Conservation (phyloP, 2,797 vertebrate genomes). For the Myiotriccus ornatus region DNA sequence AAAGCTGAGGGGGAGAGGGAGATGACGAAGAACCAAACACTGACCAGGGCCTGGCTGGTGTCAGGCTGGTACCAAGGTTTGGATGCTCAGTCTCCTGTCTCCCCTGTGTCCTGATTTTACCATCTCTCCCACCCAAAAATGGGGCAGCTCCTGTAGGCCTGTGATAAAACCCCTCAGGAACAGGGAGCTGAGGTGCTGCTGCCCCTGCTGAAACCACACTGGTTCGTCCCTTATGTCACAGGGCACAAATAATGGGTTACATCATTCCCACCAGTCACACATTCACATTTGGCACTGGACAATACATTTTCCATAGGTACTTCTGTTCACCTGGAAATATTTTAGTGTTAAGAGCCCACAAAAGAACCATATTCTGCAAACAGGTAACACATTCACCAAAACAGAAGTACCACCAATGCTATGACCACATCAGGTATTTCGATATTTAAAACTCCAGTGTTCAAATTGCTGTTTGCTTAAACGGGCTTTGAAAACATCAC, state of each 20-base stretch:
- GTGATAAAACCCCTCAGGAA: background rate
- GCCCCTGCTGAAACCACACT: background rate
- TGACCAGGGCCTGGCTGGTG: rapidly evolving
- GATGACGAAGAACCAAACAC: background rate
- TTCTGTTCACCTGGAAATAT: background rate
- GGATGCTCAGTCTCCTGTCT: background rate
- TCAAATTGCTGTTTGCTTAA: background rate
- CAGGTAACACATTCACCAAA: background rate
- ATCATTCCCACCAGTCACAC: background rate
- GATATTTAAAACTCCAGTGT: background rate
- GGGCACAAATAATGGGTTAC: rapidly evolving
- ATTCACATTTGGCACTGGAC: rapidly evolving
- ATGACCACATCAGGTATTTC: background rate
- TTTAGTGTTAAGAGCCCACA: background rate
- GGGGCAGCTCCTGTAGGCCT: background rate
- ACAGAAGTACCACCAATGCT: background rate
- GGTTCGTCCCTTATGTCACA: background rate
- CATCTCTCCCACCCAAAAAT: background rate
- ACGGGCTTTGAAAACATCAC: background rate
- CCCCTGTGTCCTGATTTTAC: background rate
- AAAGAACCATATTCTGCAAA: background rate
- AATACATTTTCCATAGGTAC: background rate
- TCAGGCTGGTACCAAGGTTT: background rate
- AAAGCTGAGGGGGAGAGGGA: background rate
- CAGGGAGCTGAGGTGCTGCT: background rate